phyloP scores from a whole-genome alignment of 92 coral and sea anemone genomes.

The Zoanthus sansibaricus region DNA sequence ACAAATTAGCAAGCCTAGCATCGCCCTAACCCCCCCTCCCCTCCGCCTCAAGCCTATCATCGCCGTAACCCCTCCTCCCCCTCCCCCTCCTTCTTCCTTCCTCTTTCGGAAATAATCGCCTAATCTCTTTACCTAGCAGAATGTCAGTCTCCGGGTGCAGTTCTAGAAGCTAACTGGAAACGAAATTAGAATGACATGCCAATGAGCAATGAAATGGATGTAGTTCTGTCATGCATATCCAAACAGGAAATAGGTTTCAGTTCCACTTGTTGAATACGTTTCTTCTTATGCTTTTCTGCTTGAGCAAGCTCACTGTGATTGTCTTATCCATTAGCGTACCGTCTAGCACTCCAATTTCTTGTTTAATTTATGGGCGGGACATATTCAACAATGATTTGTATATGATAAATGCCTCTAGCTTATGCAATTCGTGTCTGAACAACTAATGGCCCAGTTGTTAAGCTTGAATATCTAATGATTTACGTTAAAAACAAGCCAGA shows the following conservation, averaged over 20 bases:
- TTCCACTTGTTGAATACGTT: not conserved
- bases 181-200: no score
- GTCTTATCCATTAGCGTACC: conserved; percentile 14
- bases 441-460: conserved; percentile 16
- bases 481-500: not conserved
- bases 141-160: no score
- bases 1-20: not conserved
- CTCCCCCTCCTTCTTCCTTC: no score
- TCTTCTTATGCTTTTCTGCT: conserved; percentile 14
- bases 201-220: not conserved
- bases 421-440: conserved; percentile 25
- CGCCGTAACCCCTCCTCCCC: no score
- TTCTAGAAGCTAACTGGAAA: no score
- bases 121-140: no score
- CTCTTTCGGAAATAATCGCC: no score
- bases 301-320: conserved; percentile 1
- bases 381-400: conserved; percentile 32
- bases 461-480: conserved; percentile 12
- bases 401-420: conserved; percentile 19
- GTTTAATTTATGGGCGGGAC: conserved; percentile 45
- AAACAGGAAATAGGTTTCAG: conserved; percentile 16
- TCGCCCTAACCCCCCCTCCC: not conserved
- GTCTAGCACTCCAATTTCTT: conserved; percentile 11
- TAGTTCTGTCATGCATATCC: not conserved
- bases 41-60: not conserved